These are phyloP conservation scores for Hyperopisus bebe DNA, from an alignment of 2,113 vertebrate species.

Conservation along the genomic window DNA sequence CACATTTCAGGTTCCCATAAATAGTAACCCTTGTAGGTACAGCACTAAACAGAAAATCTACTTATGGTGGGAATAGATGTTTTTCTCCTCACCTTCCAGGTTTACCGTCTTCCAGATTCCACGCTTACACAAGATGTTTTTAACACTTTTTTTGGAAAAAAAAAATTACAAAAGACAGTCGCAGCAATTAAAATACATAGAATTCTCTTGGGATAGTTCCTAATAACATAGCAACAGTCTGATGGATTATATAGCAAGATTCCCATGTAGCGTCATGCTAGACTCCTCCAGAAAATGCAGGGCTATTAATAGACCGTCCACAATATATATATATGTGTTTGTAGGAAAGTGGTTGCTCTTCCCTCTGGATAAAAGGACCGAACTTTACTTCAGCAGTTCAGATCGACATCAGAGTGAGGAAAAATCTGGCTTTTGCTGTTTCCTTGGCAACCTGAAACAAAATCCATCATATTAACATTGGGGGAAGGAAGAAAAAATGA, in stretches of 20 bases:
- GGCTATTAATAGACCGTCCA: background rate
- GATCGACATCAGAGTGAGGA: constrained; percentile 5
- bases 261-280: background rate
- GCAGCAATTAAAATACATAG: background rate
- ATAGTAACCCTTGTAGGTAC: background rate
- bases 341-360: background rate
- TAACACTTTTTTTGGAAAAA: background rate
- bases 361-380: constrained; percentile 10
- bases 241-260: background rate
- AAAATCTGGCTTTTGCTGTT: constrained; percentile 20
- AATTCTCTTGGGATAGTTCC: background rate
- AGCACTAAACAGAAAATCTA: background rate
- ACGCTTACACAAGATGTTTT: background rate
- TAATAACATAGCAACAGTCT: background rate
- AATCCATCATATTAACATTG: background rate
- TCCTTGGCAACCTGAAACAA: constrained; percentile 21
- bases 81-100: background rate
- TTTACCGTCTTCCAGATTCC: background rate
- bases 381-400: constrained; percentile 8
- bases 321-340: constrained; percentile 15
- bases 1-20: background rate
- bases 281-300: background rate
- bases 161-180: background rate
- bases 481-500: background rate
- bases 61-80: background rate